phyloP scores from a whole-genome alignment of 2,888 invertebrate species.

The Nemotelus nigrinus region DNA sequence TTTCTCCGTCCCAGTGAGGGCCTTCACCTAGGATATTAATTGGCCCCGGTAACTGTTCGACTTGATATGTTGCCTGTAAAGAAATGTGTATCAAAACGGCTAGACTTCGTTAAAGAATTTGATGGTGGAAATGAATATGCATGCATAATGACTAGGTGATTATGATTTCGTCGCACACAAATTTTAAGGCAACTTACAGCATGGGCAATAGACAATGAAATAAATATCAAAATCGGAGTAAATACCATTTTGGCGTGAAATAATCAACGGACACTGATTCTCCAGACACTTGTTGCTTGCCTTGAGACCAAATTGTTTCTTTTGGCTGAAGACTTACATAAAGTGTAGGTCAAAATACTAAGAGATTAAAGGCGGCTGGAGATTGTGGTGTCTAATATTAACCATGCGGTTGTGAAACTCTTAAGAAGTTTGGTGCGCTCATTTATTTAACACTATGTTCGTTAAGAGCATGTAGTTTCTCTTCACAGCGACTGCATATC shows the following conservation, averaged over 20 bases:
- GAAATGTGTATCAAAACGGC: neutral
- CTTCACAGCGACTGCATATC: too few species aligned
- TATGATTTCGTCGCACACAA: neutral
- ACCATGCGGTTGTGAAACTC: too few species aligned
- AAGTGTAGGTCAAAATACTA: too few species aligned
- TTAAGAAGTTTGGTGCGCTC: too few species aligned
- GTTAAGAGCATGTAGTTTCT: too few species aligned
- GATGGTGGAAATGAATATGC: neutral
- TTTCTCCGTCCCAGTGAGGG: conserved; percentile 74
- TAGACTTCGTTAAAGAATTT: neutral
- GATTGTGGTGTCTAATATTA: too few species aligned
- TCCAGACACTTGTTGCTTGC: too few species aligned
- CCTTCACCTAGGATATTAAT: conserved; percentile 72
- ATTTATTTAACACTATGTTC: too few species aligned
- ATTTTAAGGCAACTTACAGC: conserved; percentile 16
- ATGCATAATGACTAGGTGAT: neutral
- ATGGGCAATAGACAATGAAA: conserved; percentile 22
- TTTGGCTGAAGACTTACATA: too few species aligned
- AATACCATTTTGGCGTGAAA: conserved; percentile 4
- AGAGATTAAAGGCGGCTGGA: too few species aligned
- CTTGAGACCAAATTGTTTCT: too few species aligned
- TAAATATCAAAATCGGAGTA: conserved; percentile 5
- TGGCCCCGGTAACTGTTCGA: conserved; percentile 61
- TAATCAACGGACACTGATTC: too few species aligned
- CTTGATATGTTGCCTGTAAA: conserved; percentile 55